Base-by-base conservation (phyloP, 1,140 invertebrate genomes). In the Chironomus tepperi region DNA sequence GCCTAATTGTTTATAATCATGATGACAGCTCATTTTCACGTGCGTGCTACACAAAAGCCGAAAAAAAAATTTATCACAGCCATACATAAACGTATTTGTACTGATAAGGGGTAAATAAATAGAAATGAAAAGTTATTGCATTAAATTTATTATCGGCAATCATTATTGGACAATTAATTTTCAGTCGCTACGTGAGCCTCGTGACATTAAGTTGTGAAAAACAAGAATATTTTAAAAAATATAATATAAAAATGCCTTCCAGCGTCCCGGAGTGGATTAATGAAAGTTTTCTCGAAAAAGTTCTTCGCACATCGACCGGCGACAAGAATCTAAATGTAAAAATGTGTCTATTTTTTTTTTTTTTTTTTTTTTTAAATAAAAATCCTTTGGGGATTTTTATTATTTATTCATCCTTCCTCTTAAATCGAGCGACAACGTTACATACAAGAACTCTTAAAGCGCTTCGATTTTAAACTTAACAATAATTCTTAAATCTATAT, bases 231-330 rank as follows among this genome's bases (percentile, higher is more conserved):
- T n/a, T n/a, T n/a, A n/a, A 57, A 57, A 57, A 57, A 34, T 34
- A 34, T 2, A 3, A 2, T n/a, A 3, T 57, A 12, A 57, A 19
- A 70, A 70, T 70, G 65, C 7, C 16, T 19, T 0, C 0, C 18
- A 70, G 19, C 10, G 19, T 70, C 9, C 65, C 65, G 10, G 7
- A 70, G 19, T 70, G 65, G 65, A 10, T 70, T 3, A 70, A 70
- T 70, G 19, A 70, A 10, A 70, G 18, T 10, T 70, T 70, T 16
- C 19, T 70, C 18, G 65, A 70, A 70, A 70, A 70, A 70, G 18
- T 70, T 70, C 65, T 70, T 9, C n/a, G 65, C 15, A 70, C 65
- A 19, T 16, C 65, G 0, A 15, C 1, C 8, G 65, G 65, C 18
- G 65, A 70, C 19, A 70, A 70, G 19, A 70, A 8, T 70, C 18